These are phyloP conservation scores for Pygocentrus nattereri DNA, from an alignment of 2,797 vertebrate species.

Conservation along the genomic window DNA sequence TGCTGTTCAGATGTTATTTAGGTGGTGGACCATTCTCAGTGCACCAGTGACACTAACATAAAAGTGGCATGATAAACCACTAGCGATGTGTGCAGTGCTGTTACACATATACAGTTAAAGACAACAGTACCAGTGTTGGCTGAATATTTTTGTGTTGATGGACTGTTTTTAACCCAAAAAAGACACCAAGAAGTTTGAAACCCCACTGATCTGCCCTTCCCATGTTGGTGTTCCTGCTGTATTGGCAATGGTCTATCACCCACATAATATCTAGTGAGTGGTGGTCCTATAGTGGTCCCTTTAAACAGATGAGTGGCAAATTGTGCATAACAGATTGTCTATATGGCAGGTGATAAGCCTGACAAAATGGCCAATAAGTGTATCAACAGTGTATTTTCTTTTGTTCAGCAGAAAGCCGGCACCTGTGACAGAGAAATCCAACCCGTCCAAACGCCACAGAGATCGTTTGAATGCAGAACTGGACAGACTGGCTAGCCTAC, in stretches of 20 bases:
- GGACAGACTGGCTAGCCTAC: slow-evolving; percentile 92
- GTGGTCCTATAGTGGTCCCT: neutral
- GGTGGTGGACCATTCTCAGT: no score
- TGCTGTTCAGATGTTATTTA: no score
- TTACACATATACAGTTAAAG: no score
- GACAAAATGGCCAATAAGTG: no score
- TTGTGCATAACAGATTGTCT: neutral
- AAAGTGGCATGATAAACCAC: no score
- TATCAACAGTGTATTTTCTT: slow-evolving; percentile 16
- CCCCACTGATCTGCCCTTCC: no score
- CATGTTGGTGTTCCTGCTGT: neutral
- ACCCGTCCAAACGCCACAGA: slow-evolving; percentile 94
- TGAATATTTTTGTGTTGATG: neutral
- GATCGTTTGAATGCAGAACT: slow-evolving; percentile 94
- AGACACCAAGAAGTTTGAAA: neutral
- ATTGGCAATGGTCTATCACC: neutral
- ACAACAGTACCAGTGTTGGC: neutral
- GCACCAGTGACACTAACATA: no score
- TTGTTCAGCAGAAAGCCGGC: slow-evolving; percentile 85
- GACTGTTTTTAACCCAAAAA: neutral
- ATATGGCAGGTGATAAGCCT: neutral
- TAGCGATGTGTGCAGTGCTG: no score
- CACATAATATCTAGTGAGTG: neutral
- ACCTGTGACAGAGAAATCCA: slow-evolving; percentile 87
- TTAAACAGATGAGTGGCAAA: neutral